Evolutionary conservation across 2,888 invertebrate species (phyloP).

Genomic region (Microplitis manilae): DNA sequence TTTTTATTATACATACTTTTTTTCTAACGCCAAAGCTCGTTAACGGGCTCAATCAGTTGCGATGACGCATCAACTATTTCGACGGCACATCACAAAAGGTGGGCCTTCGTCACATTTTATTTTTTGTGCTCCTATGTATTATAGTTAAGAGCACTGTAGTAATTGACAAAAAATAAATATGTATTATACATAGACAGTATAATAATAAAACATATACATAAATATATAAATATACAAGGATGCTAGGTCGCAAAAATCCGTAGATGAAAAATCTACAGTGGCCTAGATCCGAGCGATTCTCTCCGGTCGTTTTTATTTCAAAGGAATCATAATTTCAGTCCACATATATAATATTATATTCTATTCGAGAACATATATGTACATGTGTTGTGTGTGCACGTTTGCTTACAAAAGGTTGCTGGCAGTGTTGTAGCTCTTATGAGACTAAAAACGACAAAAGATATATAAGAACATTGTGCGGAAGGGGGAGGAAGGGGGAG

Average conservation of each 20-base stretch:
- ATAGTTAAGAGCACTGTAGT: neutral
- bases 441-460: conserved; percentile 65
- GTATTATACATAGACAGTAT: neutral
- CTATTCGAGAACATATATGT: conserved; percentile 42
- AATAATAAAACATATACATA: neutral
- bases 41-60: conserved; percentile 64
- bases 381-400: conserved; percentile 48
- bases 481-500: conserved; percentile 28
- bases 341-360: too few species aligned
- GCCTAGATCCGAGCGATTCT: neutral
- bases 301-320: conserved; percentile 1
- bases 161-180: neutral
- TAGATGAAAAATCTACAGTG: conserved; percentile 2
- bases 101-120: neutral
- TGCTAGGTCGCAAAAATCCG: neutral
- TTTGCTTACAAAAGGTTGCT: conserved; percentile 10
- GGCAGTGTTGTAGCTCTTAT: conserved; percentile 37
- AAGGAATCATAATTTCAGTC: conserved; percentile 12
- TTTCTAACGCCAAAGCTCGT: neutral
- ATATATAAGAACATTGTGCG: conserved; percentile 44
- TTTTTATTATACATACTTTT: conserved; percentile 2
- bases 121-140: neutral
- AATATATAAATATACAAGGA: neutral
- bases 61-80: conserved; percentile 63
- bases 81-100: conserved; percentile 22